These are phyloP conservation scores for Plecotus auritus DNA, from an alignment of 2,113 vertebrate genomes.

Conservation along the genomic window DNA sequence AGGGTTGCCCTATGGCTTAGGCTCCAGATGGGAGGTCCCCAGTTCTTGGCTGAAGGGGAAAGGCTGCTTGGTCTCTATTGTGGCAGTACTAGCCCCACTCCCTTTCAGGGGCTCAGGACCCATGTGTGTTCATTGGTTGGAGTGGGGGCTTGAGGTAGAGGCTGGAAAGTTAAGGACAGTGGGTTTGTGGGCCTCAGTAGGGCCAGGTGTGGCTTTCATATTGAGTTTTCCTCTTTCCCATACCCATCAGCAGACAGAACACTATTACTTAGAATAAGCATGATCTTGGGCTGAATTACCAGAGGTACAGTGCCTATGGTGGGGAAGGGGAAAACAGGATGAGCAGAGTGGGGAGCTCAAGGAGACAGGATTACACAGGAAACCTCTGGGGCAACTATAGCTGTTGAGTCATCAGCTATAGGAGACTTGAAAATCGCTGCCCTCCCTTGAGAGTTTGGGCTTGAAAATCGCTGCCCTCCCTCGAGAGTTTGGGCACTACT, in stretches of 20 bases:
- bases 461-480: neutral
- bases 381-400: neutral
- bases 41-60: neutral
- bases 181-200: neutral
- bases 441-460: neutral
- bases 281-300: neutral
- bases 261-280: neutral
- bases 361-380: neutral
- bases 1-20: neutral
- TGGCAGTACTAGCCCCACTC: neutral
- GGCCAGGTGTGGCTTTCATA: neutral
- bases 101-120: neutral
- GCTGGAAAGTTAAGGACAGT: neutral
- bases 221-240: neutral
- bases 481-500: neutral
- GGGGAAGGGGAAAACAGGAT: neutral
- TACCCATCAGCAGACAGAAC: neutral
- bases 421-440: neutral
- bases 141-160: neutral
- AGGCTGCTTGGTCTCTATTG: neutral
- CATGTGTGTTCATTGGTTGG: neutral
- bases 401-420: neutral
- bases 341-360: neutral
- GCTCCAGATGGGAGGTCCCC: neutral
- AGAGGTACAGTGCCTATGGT: neutral